Base-by-base conservation (phyloP, 2,113 vertebrate species). In the Platichthys stellatus region DNA sequence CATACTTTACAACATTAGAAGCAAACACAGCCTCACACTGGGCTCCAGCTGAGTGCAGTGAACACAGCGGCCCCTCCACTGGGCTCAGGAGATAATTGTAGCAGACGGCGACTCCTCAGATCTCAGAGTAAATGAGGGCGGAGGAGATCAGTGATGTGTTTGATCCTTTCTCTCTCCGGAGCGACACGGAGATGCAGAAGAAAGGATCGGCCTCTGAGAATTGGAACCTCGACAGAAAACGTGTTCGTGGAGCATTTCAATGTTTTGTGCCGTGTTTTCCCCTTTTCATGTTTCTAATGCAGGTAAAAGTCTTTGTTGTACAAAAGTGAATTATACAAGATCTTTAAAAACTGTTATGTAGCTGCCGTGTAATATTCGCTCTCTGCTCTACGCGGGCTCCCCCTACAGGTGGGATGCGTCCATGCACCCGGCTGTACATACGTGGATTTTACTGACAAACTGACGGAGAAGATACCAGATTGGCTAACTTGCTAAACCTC, bases 121-220 rank as follows among this genome's bases (percentile, higher is more conserved):
- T 54, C 18, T 54, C 13, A 13, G 72, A 38, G 68, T 24, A 8
- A 84, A 90, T 77, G 85, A 89, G 89, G 86, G 74, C 78, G 53
- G 75, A 85, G 70, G 85, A 61, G 74, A 92, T 88, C 86, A 89
- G 78, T 83, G 79, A 43, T 35, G 80, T 24, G 85, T 92, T 87
- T 91, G 91, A 92, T 91, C 82, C 82, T 73, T 89, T 92, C 38
- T 81, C 63, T 87, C 18, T n/a, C 31, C 31, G 51, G 63, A 74
- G 26, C 3, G 35, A 83, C 15, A 62, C 17, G 3, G 31, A 71
- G 74, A 53, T 4, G 5, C 0, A 64, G 66, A 63, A 72, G 65
- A 67, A 78, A 72, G 43, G 71, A 47, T 51, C 58, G 62, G 72
- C 77, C 77, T 72, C 63, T 74, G 69, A 81, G 73, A 83, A 69